These are phyloP conservation scores for Sapajus apella DNA, from an alignment of 2,113 vertebrate species.

Conservation along the genomic window DNA sequence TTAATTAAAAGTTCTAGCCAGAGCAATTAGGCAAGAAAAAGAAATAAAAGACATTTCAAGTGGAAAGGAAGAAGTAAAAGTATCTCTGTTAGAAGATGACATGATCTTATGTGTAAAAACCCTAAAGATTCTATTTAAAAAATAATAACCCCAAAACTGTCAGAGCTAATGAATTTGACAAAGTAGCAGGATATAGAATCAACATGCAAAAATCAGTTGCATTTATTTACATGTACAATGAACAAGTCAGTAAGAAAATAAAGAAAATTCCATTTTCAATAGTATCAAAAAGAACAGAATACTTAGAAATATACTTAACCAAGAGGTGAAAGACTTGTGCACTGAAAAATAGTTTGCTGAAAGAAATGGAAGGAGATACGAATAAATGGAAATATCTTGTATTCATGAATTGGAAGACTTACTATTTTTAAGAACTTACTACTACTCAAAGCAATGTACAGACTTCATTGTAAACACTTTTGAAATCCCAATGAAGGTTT, in stretches of 20 bases:
- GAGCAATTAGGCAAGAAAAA: background rate
- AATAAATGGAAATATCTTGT: background rate
- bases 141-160: background rate
- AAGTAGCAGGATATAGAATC: conserved; percentile 11
- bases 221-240: background rate
- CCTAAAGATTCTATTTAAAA: background rate
- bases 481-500: background rate
- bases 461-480: background rate
- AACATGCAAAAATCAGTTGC: background rate
- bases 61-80: conserved; percentile 17
- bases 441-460: background rate
- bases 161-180: background rate
- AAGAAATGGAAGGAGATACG: conserved; percentile 3
- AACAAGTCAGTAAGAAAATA: background rate
- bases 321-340: background rate
- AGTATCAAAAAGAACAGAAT: conserved; percentile 18
- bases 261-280: background rate
- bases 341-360: background rate
- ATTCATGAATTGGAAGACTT: background rate
- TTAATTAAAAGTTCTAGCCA: background rate
- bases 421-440: background rate
- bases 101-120: background rate
- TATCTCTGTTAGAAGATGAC: background rate
- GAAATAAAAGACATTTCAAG: background rate
- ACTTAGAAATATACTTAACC: background rate